Conservation (phyloP, 2,888 invertebrate genomes). For the Priocnemis perturbator region DNA sequence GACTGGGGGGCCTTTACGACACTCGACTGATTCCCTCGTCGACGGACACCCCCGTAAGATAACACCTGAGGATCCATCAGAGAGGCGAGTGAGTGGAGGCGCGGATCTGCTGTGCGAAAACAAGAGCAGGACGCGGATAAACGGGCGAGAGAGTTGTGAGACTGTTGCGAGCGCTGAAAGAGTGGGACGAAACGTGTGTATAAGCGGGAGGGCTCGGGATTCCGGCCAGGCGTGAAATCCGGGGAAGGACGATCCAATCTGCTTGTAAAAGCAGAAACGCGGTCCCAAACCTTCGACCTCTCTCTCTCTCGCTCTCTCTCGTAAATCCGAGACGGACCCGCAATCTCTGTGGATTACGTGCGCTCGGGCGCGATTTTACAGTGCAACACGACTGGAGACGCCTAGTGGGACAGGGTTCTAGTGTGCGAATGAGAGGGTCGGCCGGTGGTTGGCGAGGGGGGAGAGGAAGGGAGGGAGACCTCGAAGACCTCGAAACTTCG, state of each 20-base stretch:
- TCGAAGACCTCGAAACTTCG: slow-evolving; percentile 34
- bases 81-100: too few relatives aligned
- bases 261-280: slow-evolving; percentile 59
- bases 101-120: too few relatives aligned
- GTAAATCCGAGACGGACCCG: slow-evolving; percentile 49
- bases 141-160: neutral
- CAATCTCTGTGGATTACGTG: slow-evolving; percentile 59
- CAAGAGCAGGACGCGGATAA: too few relatives aligned
- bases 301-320: slow-evolving; percentile 21
- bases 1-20: too few relatives aligned
- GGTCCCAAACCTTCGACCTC: slow-evolving; percentile 1
- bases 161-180: too few relatives aligned
- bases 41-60: too few relatives aligned
- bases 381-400: slow-evolving; percentile 34
- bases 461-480: slow-evolving; percentile 22
- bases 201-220: slow-evolving; percentile 33
- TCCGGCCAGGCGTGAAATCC: slow-evolving; percentile 46
- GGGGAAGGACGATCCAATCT: slow-evolving; percentile 51
- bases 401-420: neutral
- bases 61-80: too few relatives aligned
- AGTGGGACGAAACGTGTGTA: neutral
- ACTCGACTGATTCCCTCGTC: too few relatives aligned
- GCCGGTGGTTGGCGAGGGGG: neutral
- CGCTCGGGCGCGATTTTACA: slow-evolving; percentile 51
- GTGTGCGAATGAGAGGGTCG: neutral